phyloP scores from a whole-genome alignment of 92 coral and sea anemone species.

The Siderastrea radians region DNA sequence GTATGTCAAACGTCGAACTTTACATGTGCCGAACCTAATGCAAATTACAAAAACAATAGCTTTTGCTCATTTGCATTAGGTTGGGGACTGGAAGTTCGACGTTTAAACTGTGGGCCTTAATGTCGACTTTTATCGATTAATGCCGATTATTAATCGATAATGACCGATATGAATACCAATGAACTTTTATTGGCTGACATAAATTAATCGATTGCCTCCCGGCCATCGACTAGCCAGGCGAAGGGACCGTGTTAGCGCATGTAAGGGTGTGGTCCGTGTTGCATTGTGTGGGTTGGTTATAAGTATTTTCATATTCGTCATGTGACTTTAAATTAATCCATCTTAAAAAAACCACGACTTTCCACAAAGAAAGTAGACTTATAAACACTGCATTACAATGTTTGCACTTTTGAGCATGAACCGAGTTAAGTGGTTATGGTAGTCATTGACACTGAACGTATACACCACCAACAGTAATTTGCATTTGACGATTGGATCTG shows the following conservation, averaged over 20 bases:
- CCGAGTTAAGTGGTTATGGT: neutral
- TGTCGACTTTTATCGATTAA: too few relatives aligned
- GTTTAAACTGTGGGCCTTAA: neutral
- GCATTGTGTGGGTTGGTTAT: neutral
- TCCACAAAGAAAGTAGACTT: too few relatives aligned
- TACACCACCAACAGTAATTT: too few relatives aligned
- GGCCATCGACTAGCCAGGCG: neutral
- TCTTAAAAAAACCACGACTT: neutral
- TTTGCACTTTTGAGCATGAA: neutral
- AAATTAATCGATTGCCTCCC: neutral
- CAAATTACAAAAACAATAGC: too few relatives aligned
- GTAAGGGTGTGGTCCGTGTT: conserved; percentile 3
- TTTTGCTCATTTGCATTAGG: too few relatives aligned
- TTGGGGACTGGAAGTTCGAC: too few relatives aligned
- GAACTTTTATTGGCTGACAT: neutral
- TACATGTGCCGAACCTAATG: too few relatives aligned
- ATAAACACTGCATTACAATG: neutral
- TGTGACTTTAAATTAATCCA: neutral
- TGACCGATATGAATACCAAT: neutral
- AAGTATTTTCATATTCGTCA: conserved; percentile 2
- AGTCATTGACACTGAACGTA: neutral
- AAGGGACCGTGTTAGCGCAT: neutral
- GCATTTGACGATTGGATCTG: too few relatives aligned
- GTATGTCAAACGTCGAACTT: too few relatives aligned
- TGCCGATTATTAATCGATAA: too few relatives aligned